These are phyloP conservation scores for Daboia siamensis DNA, from an alignment of 2,113 vertebrate genomes.

Conservation along the genomic window DNA sequence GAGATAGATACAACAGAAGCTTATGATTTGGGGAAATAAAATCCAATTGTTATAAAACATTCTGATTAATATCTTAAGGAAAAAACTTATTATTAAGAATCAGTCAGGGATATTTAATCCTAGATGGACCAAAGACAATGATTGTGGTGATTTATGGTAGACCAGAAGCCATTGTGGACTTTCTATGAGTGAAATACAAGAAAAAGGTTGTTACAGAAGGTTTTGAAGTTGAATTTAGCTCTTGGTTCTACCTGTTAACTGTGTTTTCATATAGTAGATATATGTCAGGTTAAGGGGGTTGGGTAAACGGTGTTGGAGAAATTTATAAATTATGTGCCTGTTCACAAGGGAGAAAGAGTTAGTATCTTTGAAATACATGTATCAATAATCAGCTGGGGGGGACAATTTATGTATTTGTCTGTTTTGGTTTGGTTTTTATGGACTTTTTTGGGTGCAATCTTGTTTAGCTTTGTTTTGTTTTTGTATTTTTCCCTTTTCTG, in stretches of 20 bases:
- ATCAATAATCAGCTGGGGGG: background rate
- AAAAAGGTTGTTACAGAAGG: background rate
- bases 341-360: background rate
- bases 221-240: background rate
- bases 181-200: background rate
- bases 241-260: background rate
- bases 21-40: no score
- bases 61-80: background rate
- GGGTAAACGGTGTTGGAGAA: background rate
- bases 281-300: background rate
- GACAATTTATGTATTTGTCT: background rate
- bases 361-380: background rate
- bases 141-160: background rate
- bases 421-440: background rate
- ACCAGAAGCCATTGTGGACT: no score
- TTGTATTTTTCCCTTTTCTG: background rate
- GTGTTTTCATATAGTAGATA: background rate
- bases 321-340: background rate
- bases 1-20: no score
- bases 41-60: background rate
- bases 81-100: background rate
- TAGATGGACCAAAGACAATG: no score
- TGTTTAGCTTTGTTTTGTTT: background rate
- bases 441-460: background rate
- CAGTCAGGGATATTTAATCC: background rate